Evolutionary conservation across 2,888 invertebrate genomes (phyloP), one percentile per base, ranked within the genome.

Genomic region (Leptopterna dolabrata): DNA sequence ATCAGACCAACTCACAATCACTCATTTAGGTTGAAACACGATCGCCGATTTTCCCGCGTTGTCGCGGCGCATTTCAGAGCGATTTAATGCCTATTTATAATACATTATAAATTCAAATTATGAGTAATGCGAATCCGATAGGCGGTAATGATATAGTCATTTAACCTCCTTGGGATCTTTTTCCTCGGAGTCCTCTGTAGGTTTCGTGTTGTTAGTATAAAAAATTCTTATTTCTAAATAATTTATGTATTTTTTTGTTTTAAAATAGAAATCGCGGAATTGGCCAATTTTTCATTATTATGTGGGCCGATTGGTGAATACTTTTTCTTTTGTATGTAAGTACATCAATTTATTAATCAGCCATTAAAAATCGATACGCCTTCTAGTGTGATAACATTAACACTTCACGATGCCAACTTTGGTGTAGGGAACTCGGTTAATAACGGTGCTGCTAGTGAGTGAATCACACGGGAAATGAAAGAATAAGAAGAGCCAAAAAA

Each of bases 71-170:
- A 76, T 78, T 78, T 78, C 45, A 45, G 78, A 43, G 36, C 78
- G 36, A 81, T 55, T 81, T 81, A 81, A 81, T 13, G 27, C 51
- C 63, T 55, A 78, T 78, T 78, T 47, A 47, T 78, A 78, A 78
- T 45, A 78, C 78, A 81, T 81, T 81, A 81, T 81, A 81, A 81
- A 81, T 81, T 81, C 81, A 81, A 81, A 81, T 81, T 51, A 30
- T 30, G 81, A 81, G 81, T 81, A 51, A 81, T 51, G 81, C 47
- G 51, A 81, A 81, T 81, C 55, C 30, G 55, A 81, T 81, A 24
- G 81, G 51, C 47, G 55, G 30, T 81, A 81, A 81, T 81, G 81
- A 81, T 45, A 45, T 27, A 13, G 41, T 43, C 45, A 45, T 78
- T 47, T 78, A 47, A 47, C 78, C 78, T 73, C 73, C 36, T 73